Base-by-base conservation (phyloP, 2,888 invertebrate species). In the Nasonia oneida region DNA sequence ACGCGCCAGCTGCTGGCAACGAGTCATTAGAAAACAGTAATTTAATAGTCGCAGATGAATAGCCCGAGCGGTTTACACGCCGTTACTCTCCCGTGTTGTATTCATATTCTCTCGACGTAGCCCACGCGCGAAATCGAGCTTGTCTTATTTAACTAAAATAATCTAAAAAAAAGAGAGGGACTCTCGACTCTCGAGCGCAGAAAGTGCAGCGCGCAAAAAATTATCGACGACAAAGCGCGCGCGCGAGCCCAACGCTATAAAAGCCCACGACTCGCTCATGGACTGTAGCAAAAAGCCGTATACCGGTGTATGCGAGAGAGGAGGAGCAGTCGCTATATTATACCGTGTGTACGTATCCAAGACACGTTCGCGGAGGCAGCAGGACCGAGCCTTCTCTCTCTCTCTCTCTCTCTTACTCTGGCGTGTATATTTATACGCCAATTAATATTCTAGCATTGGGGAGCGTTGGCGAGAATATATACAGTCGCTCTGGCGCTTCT, bases 21-120 rank as follows among this genome's bases (percentile, higher is more conserved):
- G 18, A 80, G 53, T 75, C 81, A 84, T 84, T 84, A 80, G 76
- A 84, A 80, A 84, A 84, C 80, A 80, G 81, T 81, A 80, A 84
- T 85, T 73, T 73, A 85, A 85, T 77, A 81, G 81, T 61, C 57
- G n/a, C 57, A 61, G 57, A 61, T 61, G 57, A 61, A 61, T 61
- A 61, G 18, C 14, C 18, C 6, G 14, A n/a, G 57, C 57, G n/a
- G 57, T 23, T 61, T n/a, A n/a, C 57, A 53, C 18, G 6, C 18
- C 23, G 64, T 23, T 61, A 47, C 47, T 47, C 42, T 42, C 47
- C 47, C 12, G 47, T 47, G 12, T 47, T 12, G 12, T 47, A 47
- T 47, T 47, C 47, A 47, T 47, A 8, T 47, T 47, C 42, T 42
- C 42, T 5, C 37, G 4, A 37, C 37, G 29, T 29, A 29, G 29